Base-by-base conservation (phyloP, 2,888 invertebrate genomes). In the Drosophila buzzatii region DNA sequence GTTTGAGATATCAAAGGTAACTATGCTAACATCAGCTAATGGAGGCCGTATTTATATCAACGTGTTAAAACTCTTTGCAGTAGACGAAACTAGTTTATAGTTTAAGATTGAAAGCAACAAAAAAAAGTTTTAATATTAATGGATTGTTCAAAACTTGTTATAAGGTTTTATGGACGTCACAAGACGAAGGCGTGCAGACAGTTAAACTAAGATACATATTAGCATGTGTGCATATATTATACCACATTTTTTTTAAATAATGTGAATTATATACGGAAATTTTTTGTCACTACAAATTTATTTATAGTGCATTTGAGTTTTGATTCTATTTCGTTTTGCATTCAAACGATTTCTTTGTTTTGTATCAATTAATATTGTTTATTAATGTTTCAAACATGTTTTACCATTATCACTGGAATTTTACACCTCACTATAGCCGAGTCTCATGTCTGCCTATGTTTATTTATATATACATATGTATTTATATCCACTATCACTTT, bases 1-100 rank as follows among this genome's bases (percentile, higher is more conserved):
- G 68, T 53, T 73, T 67, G 75, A 74, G 60, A 23, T 35, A 52
- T 66, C 74, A 70, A 70, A 70, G 53, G 49, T 72, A 47, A 72
- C 73, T 67, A 67, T 65, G 16, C 37, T 42, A 3, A 37, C 16
- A 39, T 16, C 31, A 2, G 73, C 9, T 12, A 23, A 35, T 59
- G 31, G 3, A 9, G n/a, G 9, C 12, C 31, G 41, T 73, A 59
- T 73, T 73, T 73, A 73, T 73, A 63, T 39, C n/a, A 18, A 59
- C 47, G 37, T 49, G 27, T 23, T 5, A 16, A 12, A 18, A 2
- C 8, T 12, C 39, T 66, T 66, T 47, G 53, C 7, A 16, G 37
- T 20, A 23, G 27, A 23, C 23, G 10, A 70, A 64, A 71, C 71
- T 55, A 44, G 71, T 71, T 70, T 70, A 23, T 18, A 20, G 31